Conservation (phyloP, 2,797 vertebrate genomes). For the Calcarius lapponicus region DNA sequence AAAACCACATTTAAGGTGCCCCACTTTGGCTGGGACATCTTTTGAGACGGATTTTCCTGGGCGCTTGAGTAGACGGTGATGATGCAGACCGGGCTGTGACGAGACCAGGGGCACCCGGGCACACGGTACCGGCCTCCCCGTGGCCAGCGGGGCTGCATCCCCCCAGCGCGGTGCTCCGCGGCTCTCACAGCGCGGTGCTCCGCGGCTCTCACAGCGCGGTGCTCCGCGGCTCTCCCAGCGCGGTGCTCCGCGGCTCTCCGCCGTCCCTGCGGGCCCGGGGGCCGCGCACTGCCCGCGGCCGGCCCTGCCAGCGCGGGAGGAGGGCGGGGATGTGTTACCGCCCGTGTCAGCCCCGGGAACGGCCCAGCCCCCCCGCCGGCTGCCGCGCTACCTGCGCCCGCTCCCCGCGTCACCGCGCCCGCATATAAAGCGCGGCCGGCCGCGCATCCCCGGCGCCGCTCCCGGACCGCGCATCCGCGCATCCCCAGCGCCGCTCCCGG, state of each 20-base stretch:
- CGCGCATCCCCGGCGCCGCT: not conserved
- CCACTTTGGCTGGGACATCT: not conserved
- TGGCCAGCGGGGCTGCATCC: rapidly evolving
- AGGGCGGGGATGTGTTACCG: rapidly evolving
- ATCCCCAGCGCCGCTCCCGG: too few relatives aligned
- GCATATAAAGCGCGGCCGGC: slow-evolving; percentile 40
- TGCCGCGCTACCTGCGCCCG: slow-evolving; percentile 8
- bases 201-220: not conserved
- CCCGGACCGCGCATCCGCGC: too few relatives aligned
- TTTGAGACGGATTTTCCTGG: not conserved
- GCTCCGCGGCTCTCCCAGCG: not conserved
- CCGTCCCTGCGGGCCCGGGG: not conserved
- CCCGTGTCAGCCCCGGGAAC: not conserved
- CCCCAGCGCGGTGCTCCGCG: too few relatives aligned
- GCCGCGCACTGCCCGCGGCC: not conserved
- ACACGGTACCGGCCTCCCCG: rapidly evolving
- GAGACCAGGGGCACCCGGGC: not conserved
- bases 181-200: not conserved
- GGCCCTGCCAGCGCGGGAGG: not conserved
- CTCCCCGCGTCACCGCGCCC: slow-evolving; percentile 26
- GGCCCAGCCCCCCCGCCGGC: too few relatives aligned
- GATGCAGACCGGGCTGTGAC: rapidly evolving
- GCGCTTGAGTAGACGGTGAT: rapidly evolving
- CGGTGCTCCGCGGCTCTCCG: not conserved
- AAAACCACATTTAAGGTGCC: not conserved